phyloP scores from a whole-genome alignment of 1,140 invertebrate genomes.

The Magallana angulata region DNA sequence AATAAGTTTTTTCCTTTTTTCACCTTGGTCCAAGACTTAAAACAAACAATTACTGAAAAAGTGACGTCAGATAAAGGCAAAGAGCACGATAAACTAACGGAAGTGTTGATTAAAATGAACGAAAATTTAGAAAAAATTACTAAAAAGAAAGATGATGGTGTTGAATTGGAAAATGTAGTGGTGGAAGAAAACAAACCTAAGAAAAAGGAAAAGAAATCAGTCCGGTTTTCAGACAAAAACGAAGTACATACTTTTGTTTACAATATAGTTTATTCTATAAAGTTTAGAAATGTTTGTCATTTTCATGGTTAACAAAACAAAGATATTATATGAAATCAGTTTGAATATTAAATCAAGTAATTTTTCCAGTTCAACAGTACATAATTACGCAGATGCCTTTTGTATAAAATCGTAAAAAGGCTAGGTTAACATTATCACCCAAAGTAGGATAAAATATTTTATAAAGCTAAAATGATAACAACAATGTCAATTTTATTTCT shows the following conservation, averaged over 20 bases:
- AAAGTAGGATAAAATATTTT: too few species aligned
- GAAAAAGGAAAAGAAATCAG: constrained; percentile 44
- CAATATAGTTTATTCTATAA: too few species aligned
- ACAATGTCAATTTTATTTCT: too few species aligned
- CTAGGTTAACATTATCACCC: too few species aligned
- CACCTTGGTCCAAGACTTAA: constrained; percentile 79
- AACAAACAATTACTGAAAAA: constrained; percentile 78
- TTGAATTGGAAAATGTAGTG: constrained; percentile 13
- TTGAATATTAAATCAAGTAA: too few species aligned
- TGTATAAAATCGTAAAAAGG: too few species aligned
- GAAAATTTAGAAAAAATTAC: constrained; percentile 58
- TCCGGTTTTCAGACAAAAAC: constrained; percentile 38
- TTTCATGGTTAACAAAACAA: too few species aligned
- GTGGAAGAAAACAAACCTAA: constrained; percentile 39
- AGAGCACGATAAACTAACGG: constrained; percentile 61
- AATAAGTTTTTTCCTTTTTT: background rate
- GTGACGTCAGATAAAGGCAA: constrained; percentile 50
- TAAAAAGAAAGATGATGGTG: constrained; percentile 14
- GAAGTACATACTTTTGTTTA: background rate
- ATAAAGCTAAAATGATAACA: too few species aligned
- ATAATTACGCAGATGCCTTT: too few species aligned
- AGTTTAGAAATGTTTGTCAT: too few species aligned
- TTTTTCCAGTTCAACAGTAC: too few species aligned
- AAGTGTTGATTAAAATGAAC: constrained; percentile 64
- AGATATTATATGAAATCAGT: too few species aligned